phyloP scores from a whole-genome alignment of 2,113 vertebrate genomes.

The Mormyrus iriodes region DNA sequence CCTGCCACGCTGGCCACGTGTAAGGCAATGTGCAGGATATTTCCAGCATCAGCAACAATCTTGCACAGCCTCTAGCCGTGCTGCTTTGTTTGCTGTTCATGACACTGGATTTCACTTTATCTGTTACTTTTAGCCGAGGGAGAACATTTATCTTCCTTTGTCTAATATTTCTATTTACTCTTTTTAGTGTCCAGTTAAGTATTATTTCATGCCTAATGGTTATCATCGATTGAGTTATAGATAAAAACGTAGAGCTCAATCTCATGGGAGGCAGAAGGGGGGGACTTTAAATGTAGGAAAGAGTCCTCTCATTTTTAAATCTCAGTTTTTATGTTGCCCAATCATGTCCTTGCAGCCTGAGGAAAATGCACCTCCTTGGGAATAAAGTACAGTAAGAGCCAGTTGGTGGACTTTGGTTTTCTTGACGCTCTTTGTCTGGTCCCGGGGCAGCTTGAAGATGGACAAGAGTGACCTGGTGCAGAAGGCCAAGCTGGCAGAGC shows the following conservation, averaged over 20 bases:
- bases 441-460: conserved; percentile 73
- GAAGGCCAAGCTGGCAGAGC: conserved; percentile 95
- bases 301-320: neutral
- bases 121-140: neutral
- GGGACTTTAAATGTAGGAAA: neutral
- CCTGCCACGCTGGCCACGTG: neutral
- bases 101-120: neutral
- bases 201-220: neutral
- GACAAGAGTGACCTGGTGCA: conserved; percentile 96
- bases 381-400: neutral
- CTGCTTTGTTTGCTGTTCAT: neutral
- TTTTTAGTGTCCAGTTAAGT: neutral
- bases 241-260: neutral
- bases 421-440: neutral
- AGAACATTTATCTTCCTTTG: no score
- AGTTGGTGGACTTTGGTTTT: neutral
- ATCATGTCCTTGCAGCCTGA: neutral
- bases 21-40: neutral
- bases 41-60: neutral
- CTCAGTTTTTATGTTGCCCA: neutral
- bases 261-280: neutral
- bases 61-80: neutral
- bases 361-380: neutral
- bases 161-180: neutral
- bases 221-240: neutral